Conservation (phyloP, 2,888 invertebrate species). For the Calliopum simillimum region DNA sequence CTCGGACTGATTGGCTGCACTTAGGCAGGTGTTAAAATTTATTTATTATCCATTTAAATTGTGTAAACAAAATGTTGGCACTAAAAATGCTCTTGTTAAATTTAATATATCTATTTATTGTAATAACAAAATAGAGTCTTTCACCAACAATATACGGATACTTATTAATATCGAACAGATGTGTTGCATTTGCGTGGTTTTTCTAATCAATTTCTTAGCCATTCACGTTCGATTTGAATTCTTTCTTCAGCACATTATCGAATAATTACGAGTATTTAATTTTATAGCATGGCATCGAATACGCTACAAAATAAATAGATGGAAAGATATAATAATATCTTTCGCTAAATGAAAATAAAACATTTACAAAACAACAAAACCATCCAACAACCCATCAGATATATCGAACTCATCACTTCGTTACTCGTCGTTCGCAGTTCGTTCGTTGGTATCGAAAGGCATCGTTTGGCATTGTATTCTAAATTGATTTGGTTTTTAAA, state of each 20-base stretch:
- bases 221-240: neutral
- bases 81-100: neutral
- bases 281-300: slow-evolving; percentile 1
- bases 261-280: neutral
- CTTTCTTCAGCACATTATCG: slow-evolving; percentile 1
- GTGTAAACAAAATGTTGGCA: slow-evolving; percentile 27
- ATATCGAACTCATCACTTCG: slow-evolving; percentile 18
- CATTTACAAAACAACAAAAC: no score
- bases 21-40: slow-evolving; percentile 4
- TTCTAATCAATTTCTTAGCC: neutral
- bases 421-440: neutral
- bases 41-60: neutral
- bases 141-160: slow-evolving; percentile 36
- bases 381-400: neutral
- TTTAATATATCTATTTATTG: neutral
- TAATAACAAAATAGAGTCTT: neutral
- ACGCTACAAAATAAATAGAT: neutral
- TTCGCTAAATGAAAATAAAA: no score
- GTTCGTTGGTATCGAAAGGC: no score
- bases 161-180: slow-evolving; percentile 26
- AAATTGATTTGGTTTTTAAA: slow-evolving; percentile 7
- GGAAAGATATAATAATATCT: neutral
- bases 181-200: slow-evolving; percentile 19
- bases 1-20: neutral
- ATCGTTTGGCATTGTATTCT: slow-evolving; percentile 15